Conservation (phyloP, 1,140 invertebrate species). For the Augochlora pura region DNA sequence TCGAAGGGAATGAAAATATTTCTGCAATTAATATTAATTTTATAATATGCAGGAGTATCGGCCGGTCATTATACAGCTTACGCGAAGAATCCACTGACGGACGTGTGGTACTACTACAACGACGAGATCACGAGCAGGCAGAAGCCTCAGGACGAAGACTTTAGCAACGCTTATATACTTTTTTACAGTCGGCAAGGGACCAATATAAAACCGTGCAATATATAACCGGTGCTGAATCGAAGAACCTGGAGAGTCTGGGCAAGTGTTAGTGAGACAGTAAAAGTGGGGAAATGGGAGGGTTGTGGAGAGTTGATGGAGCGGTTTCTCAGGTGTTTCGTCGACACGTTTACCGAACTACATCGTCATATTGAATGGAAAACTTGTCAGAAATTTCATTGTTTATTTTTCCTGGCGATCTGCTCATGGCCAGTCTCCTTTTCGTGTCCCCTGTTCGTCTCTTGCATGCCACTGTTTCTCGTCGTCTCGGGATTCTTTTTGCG, state of each 20-base stretch:
- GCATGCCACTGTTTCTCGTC: background rate
- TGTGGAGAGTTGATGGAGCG: conserved; percentile 4
- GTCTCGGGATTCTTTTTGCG: background rate
- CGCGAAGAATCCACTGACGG: conserved; percentile 83
- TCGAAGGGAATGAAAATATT: no score
- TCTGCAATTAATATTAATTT: no score
- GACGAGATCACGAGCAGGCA: conserved; percentile 83
- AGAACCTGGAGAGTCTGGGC: conserved; percentile 43
- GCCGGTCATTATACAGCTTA: conserved; percentile 88
- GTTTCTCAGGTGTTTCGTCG: conserved; percentile 21
- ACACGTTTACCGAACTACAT: background rate
- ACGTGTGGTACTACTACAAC: conserved; percentile 87
- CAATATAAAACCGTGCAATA: conserved; percentile 77
- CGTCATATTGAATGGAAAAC: conserved; percentile 19
- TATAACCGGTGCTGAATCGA: conserved; percentile 68
- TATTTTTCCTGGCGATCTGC: conserved; percentile 27
- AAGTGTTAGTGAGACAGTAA: conserved; percentile 38
- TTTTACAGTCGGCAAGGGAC: conserved; percentile 85
- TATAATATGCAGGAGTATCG: conserved; percentile 80
- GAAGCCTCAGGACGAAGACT: conserved; percentile 84
- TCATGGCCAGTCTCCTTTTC: conserved; percentile 17
- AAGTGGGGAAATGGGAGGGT: conserved; percentile 17
- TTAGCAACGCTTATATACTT: conserved; percentile 85
- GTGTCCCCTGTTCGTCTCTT: conserved; percentile 10
- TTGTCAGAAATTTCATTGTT: conserved; percentile 21